These are phyloP conservation scores for Potamarius usumacintae DNA, from an alignment of 2,113 vertebrate species.

Conservation along the genomic window DNA sequence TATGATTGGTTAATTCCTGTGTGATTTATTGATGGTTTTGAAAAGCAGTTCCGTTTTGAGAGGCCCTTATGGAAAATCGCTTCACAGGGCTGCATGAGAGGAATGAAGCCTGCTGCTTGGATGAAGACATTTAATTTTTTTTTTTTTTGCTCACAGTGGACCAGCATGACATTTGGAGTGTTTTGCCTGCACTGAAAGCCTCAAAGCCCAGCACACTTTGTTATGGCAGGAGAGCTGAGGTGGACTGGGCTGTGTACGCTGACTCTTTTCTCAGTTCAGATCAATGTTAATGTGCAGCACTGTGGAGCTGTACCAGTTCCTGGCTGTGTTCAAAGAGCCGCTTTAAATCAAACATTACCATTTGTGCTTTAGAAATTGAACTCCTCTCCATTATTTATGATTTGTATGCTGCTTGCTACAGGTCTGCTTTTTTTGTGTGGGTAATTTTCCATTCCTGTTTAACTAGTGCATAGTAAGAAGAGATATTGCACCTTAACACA, in stretches of 20 bases:
- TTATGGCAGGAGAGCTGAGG: not conserved
- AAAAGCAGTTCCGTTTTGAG: constrained; percentile 41
- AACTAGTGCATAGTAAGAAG: not conserved
- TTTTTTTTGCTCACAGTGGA: constrained; percentile 11
- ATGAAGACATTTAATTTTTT: constrained; percentile 25
- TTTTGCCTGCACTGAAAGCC: constrained; percentile 23
- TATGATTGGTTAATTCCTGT: constrained; percentile 35
- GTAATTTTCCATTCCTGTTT: constrained; percentile 30
- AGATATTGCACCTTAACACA: not conserved
- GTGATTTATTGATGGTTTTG: constrained; percentile 42
- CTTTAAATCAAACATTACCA: constrained; percentile 58
- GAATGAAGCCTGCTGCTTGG: constrained; percentile 26
- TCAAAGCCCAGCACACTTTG: constrained; percentile 21
- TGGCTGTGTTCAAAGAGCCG: constrained; percentile 39
- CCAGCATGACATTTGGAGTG: constrained; percentile 32
- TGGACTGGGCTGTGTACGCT: not conserved
- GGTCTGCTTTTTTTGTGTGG: constrained; percentile 23
- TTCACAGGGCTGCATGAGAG: constrained; percentile 25
- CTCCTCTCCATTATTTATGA: constrained; percentile 45
- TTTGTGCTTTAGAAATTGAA: constrained; percentile 52
- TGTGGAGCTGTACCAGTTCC: constrained; percentile 53
- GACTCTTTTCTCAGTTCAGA: constrained; percentile 42
- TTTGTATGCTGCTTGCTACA: constrained; percentile 28
- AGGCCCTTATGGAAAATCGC: constrained; percentile 44
- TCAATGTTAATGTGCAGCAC: constrained; percentile 54